A percentile compares a stretch with the other conserved stretches of the same genome.
These are phyloP conservation scores for Epinephelus coioides DNA, from an alignment of 2,797 vertebrate genomes.

Conservation along the genomic window DNA sequence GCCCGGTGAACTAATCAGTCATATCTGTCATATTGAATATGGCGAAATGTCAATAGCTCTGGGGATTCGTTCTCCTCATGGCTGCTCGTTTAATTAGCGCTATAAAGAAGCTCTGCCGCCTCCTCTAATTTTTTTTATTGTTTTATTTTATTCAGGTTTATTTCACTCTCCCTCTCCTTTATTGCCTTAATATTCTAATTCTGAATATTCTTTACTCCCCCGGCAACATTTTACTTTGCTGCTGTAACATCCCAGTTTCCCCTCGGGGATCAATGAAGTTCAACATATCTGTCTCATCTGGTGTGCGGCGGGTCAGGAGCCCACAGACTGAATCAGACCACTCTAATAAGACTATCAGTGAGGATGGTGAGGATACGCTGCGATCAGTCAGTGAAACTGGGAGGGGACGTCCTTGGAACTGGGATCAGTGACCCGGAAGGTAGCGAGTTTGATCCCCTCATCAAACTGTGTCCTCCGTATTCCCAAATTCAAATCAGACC, in stretches of 20 bases:
- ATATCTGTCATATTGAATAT: slow-evolving; percentile 80
- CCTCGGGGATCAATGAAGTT: slow-evolving; percentile 42
- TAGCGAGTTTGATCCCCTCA: slow-evolving; percentile 26
- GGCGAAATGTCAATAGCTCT: slow-evolving; percentile 78
- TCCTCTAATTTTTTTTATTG: slow-evolving; percentile 47
- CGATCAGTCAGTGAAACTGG: slow-evolving; percentile 28
- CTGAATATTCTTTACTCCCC: slow-evolving; percentile 11
- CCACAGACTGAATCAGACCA: slow-evolving; percentile 23
- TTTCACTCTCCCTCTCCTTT: slow-evolving; percentile 40
- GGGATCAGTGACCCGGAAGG: slow-evolving; percentile 25
- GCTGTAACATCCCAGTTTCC: slow-evolving; percentile 3
- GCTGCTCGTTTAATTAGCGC: slow-evolving; percentile 65
- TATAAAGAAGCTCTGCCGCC: slow-evolving; percentile 39
- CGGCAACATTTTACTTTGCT: slow-evolving; percentile 30
- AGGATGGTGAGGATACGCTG: slow-evolving; percentile 8
- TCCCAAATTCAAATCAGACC: slow-evolving; percentile 20
- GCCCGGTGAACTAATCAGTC: slow-evolving; percentile 77
- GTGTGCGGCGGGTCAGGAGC: slow-evolving; percentile 30
- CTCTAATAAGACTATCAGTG: slow-evolving; percentile 40
- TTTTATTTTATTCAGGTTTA: slow-evolving; percentile 57
- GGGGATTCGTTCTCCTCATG: slow-evolving; percentile 49
- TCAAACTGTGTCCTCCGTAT: slow-evolving; percentile 3
- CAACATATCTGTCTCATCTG: slow-evolving; percentile 36
- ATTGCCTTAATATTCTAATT: slow-evolving; percentile 46
- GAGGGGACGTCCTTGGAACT: slow-evolving; percentile 33